Conservation (phyloP, 92 coral and sea anemone species). For the Anthopleura xanthogrammica region DNA sequence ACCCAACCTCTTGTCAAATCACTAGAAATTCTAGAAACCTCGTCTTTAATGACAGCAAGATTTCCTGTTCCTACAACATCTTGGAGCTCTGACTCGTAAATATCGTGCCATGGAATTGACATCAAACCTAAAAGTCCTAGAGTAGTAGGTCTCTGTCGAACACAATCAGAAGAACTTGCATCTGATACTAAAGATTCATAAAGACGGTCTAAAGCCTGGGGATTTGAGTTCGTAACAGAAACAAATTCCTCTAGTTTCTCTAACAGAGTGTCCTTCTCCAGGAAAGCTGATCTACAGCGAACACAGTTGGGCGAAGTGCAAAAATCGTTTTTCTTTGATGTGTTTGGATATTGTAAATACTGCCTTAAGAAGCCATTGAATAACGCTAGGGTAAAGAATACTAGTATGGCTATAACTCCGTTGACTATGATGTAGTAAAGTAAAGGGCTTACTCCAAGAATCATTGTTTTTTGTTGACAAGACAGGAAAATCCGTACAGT, state of each 20-base stretch:
- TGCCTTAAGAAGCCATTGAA: constrained; percentile 42
- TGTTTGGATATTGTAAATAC: constrained; percentile 12
- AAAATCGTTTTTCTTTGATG: constrained; percentile 12
- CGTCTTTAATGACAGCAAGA: constrained; percentile 49
- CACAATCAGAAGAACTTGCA: constrained; percentile 13
- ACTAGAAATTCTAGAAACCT: constrained; percentile 42
- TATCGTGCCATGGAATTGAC: constrained; percentile 59
- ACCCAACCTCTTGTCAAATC: constrained; percentile 66
- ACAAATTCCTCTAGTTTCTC: constrained; percentile 50
- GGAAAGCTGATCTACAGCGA: constrained; percentile 42
- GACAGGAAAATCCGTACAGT: neutral
- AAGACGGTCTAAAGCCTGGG: constrained; percentile 42
- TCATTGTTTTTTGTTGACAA: neutral
- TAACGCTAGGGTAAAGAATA: constrained; percentile 28
- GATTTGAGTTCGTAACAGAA: constrained; percentile 13
- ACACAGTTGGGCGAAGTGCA: constrained; percentile 60
- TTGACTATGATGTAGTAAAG: constrained; percentile 35
- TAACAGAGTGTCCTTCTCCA: constrained; percentile 34
- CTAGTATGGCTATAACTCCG: constrained; percentile 49
- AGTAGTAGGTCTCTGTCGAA: constrained; percentile 75
- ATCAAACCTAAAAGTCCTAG: constrained; percentile 57
- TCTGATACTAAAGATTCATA: constrained; percentile 32
- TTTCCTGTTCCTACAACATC: constrained; percentile 24
- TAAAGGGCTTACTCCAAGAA: constrained; percentile 24
- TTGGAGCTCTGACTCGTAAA: constrained; percentile 17